Evolutionary conservation across 2,113 vertebrate species (phyloP).

Genomic region (Microcebus tavaratra): DNA sequence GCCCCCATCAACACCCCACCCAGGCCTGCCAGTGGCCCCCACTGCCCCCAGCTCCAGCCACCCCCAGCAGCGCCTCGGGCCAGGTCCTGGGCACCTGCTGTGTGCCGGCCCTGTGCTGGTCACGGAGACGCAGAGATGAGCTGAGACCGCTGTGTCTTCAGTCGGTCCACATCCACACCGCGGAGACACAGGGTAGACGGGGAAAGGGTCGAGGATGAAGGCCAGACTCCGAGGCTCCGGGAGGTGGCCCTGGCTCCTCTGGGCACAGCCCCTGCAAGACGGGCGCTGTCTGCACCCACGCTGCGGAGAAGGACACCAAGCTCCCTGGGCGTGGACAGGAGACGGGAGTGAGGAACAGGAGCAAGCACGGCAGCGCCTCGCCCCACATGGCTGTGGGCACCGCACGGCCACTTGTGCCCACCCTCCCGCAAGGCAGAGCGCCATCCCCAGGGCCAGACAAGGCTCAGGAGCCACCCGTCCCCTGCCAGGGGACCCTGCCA

Average conservation of each 20-base stretch:
- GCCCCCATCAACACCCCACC: background rate
- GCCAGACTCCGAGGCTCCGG: background rate
- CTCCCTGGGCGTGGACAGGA: background rate
- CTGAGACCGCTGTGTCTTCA: background rate
- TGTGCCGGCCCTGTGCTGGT: background rate
- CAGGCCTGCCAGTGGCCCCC: rapidly evolving
- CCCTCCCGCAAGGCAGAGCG: background rate
- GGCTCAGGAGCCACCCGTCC: background rate
- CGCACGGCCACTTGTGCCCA: background rate
- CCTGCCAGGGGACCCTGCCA: background rate
- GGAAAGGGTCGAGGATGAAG: no score
- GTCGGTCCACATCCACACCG: background rate
- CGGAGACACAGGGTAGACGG: background rate
- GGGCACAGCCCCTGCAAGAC: background rate
- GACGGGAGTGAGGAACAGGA: no score
- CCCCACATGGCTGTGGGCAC: rapidly evolving
- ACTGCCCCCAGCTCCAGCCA: background rate
- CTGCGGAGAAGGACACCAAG: background rate
- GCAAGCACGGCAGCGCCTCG: rapidly evolving
- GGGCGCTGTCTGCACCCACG: rapidly evolving
- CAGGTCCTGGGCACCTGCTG: background rate
- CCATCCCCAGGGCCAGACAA: no score
- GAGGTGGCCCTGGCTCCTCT: background rate
- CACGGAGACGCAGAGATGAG: background rate
- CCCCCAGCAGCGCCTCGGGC: background rate